Evolutionary conservation across 2,113 vertebrate species (phyloP).

Genomic region (Oreochromis aureus): DNA sequence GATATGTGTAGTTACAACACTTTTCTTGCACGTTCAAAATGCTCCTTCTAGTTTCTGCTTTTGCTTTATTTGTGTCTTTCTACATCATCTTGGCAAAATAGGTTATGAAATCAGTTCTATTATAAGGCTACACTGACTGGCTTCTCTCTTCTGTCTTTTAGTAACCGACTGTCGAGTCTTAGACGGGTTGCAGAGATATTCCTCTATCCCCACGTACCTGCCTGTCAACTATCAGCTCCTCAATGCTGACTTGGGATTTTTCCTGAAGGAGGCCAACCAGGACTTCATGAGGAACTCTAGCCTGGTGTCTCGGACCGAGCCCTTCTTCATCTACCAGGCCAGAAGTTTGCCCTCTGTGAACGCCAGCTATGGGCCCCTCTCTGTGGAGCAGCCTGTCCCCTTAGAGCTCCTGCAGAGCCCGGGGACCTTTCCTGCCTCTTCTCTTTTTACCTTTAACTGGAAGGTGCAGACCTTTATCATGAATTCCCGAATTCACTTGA

Average conservation of each 20-base stretch:
- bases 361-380: conserved; percentile 86
- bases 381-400: conserved; percentile 77
- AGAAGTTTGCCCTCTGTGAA: conserved; percentile 76
- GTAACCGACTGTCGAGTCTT: conserved; percentile 77
- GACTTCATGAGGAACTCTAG: conserved; percentile 88
- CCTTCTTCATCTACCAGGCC: conserved; percentile 86
- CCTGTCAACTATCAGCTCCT: conserved; percentile 86
- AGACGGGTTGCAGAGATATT: conserved; percentile 79
- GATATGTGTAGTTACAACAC: not conserved
- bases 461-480: conserved; percentile 84
- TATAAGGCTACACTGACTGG: conserved; percentile 1
- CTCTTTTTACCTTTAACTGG: conserved; percentile 83
- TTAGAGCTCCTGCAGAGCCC: conserved; percentile 77
- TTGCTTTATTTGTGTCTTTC: not conserved
- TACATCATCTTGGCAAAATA: not conserved
- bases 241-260: conserved; percentile 79
- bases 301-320: conserved; percentile 80
- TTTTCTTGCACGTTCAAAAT: not conserved
- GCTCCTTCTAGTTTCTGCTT: not conserved
- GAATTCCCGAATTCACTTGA: conserved; percentile 74
- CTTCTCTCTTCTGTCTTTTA: conserved; percentile 58
- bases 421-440: conserved; percentile 64
- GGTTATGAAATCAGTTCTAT: not conserved
- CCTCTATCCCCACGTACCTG: conserved; percentile 85
- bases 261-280: conserved; percentile 86